Percentiles rank a stretch among this genome's conserved stretches.
Evolutionary conservation across 1,140 invertebrate genomes (phyloP).

Genomic region (Metopolophium dirhodum): DNA sequence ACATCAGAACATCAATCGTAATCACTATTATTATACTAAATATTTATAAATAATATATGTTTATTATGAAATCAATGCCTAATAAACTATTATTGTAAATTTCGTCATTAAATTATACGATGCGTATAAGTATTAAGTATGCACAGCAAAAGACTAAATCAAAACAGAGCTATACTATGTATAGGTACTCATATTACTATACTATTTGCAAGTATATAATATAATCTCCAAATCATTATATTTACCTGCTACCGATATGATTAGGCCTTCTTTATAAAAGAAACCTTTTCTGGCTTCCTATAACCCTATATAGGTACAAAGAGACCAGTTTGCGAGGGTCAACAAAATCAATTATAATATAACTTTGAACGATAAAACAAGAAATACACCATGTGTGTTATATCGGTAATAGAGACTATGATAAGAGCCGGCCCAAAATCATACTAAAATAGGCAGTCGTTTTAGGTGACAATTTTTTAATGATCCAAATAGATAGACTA

Average conservation of each 20-base stretch:
- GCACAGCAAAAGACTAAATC: neutral
- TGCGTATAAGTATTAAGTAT: neutral
- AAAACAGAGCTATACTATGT: neutral
- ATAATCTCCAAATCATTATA: neutral
- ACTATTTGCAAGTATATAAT: neutral
- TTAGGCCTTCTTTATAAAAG: too few species aligned
- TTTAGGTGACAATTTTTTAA: too few species aligned
- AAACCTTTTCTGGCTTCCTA: neutral
- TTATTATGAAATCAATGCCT: neutral
- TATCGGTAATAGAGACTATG: neutral
- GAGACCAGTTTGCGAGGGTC: too few species aligned
- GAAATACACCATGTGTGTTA: neutral
- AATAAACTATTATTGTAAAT: neutral
- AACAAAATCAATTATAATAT: too few species aligned
- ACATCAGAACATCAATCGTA: neutral
- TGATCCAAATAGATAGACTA: too few species aligned
- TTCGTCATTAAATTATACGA: neutral
- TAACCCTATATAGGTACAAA: too few species aligned
- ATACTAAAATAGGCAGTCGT: too few species aligned
- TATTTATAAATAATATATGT: neutral
- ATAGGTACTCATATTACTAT: neutral
- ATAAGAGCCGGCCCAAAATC: neutral
- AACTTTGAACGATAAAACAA: neutral
- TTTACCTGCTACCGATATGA: neutral
- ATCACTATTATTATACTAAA: neutral